Evolutionary conservation across 2,888 invertebrate species (phyloP), one percentile per base, ranked within the genome.

Genomic region (Sipunculus nudus): DNA sequence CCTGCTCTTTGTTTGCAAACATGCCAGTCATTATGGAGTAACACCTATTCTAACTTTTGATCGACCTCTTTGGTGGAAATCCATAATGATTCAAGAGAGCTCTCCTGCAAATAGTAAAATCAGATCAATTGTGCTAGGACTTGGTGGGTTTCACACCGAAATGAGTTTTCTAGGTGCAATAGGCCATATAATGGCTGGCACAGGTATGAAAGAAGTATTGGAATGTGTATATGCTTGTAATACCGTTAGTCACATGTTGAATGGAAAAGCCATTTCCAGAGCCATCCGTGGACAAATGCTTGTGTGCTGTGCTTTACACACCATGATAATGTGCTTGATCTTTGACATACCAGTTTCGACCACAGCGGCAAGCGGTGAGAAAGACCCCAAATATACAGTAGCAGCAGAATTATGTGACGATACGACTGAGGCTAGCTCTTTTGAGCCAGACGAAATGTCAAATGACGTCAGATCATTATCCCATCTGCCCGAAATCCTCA

Each of bases 81-180:
- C 67, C 8, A 6, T 52, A 8, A 49, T 39, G n/a, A 67, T 68
- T 19, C 29, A 63, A 21, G 25, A 10, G 6, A 59, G 49, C 57
- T 53, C 49, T 47, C 39, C 46, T 32, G 38, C 10, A 1, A 26
- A 49, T 23, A 54, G 62, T 55, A 32, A 38, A 10, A 16, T 69
- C 13, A 50, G 62, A 23, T n/a, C 50, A 21, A 39, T 65, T 10
- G 38, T 70, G 13, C 13, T 67, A 13, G 39, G 65, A 13, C 59
- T 73, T 8, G 63, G 71, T 46, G 67, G 62, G 10, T 70, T 72
- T 40, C 72, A 72, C 41, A 52, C 62, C 10, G 38, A 61, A 28
- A 74, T 71, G 71, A 74, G 71, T 48, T 75, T 68, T 47, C 48
- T 73, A 40, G 72, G 72, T 25, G 56, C 60, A 21, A 73, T 74